Evolutionary conservation across 2,113 vertebrate species (phyloP), one percentile per base, ranked within the genome.

Genomic region (Lepidothrix coronata): DNA sequence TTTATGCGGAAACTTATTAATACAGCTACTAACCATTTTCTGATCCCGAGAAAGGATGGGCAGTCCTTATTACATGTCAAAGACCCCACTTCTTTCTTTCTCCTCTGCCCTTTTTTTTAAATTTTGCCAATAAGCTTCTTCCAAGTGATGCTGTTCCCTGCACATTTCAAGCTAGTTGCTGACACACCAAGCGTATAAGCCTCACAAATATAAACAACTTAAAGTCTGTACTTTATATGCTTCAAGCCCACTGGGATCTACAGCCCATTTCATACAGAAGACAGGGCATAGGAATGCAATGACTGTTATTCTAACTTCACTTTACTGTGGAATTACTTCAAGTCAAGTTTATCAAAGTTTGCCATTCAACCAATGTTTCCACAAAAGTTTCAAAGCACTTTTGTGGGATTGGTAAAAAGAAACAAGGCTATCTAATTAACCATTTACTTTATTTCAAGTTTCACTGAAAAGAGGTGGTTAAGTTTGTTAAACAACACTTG

Each of bases 381-480:
- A 25, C 65, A 33, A 55, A 31, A 55, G 55, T 57, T 57, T 57
- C 55, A 57, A 57, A 57, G 55, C 31, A 57, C 31, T 83, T 85
- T 43, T 9, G 2, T 21, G 39, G 28, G 43, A 37, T 4, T 0
- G 0, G 19, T 3, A 73, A 44, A 23, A 68, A 70, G 66, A 85
- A 61, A 4, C 8, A 90, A 75, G 57, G 39, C 31, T 65, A 27
- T 28, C 49, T 48, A 73, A 84, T 61, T 19, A 84, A 85, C 19
- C 22, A 66, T 17, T 28, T 48, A 14, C 9, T 88, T 91, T 63
- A 76, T 79, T 87, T 68, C 1, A 5, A 39, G 20, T n/a, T 80
- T 35, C 43, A 30, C n/a, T 54, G 44, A 57, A 43, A 83, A 61
- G 33, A 73, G 4, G 8, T 14, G 35, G 22, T 41, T 52, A 66